These are phyloP conservation scores for Papilio glaucus DNA, from an alignment of 1,140 invertebrate species.

Conservation along the genomic window DNA sequence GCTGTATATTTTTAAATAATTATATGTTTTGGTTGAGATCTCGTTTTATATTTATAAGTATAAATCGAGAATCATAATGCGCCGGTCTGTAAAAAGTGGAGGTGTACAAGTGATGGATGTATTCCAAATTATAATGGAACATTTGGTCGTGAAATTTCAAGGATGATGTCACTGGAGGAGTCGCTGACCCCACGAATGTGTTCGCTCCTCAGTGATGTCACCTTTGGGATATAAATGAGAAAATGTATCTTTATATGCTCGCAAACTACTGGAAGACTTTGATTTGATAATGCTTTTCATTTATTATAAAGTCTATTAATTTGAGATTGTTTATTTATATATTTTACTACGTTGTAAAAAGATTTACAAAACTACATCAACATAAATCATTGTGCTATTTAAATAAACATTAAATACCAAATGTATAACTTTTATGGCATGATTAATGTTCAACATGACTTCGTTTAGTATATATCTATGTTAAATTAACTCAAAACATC, in stretches of 20 bases:
- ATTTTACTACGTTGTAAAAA: no score
- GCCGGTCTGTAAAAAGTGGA: not conserved
- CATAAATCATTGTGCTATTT: no score
- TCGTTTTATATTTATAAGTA: slow-evolving; percentile 26
- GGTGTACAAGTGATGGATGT: slow-evolving; percentile 24
- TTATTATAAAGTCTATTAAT: no score
- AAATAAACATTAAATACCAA: no score
- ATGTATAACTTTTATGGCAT: no score
- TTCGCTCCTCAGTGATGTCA: slow-evolving; percentile 30
- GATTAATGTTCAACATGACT: no score
- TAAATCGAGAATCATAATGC: slow-evolving; percentile 12
- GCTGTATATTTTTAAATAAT: slow-evolving; percentile 25
- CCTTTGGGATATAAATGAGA: slow-evolving; percentile 36
- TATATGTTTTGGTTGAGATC: slow-evolving; percentile 23
- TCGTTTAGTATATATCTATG: no score
- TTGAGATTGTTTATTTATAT: no score
- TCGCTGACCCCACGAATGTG: slow-evolving; percentile 51
- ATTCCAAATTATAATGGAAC: slow-evolving; percentile 36
- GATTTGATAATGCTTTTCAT: slow-evolving; percentile 26
- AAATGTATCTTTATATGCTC: slow-evolving; percentile 8
- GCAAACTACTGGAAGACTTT: slow-evolving; percentile 33
- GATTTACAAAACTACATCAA: no score
- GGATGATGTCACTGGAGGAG: slow-evolving; percentile 60
- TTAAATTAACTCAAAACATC: no score
- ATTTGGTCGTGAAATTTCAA: slow-evolving; percentile 43